Evolutionary conservation across 2,113 vertebrate species (phyloP).

Genomic region (Muscicapa adusta): DNA sequence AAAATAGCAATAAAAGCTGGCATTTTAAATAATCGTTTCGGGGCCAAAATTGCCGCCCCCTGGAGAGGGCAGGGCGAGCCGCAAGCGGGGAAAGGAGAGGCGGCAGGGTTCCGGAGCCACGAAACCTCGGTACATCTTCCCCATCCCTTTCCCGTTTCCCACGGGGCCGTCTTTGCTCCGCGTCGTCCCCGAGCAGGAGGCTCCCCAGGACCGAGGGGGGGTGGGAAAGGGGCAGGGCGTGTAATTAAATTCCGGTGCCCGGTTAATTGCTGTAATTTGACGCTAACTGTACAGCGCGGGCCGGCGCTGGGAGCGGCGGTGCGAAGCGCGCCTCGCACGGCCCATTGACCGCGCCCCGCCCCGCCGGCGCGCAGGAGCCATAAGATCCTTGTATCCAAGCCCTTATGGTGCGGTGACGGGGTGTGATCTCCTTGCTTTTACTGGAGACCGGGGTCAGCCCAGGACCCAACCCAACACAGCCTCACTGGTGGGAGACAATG

Average conservation of each 20-base stretch:
- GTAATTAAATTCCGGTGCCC: slow-evolving; percentile 33
- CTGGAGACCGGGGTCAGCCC: neutral
- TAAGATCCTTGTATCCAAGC: neutral
- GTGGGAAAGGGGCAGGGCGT: neutral
- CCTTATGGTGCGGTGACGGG: neutral
- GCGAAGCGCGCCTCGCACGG: slow-evolving; percentile 18
- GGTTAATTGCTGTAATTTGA: slow-evolving; percentile 58
- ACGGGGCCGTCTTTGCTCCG: neutral
- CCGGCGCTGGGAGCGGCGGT: neutral
- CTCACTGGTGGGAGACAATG: rapidly evolving
- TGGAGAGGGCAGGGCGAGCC: neutral
- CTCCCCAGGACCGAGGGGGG: neutral
- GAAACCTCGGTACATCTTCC: neutral
- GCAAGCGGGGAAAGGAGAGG: neutral
- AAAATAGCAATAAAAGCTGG: neutral
- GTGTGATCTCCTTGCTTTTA: neutral
- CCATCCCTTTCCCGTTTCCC: neutral
- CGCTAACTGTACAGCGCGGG: slow-evolving; percentile 25
- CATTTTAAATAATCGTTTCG: neutral
- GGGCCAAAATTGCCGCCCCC: neutral
- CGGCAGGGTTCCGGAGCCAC: neutral
- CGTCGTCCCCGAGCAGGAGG: neutral
- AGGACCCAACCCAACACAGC: neutral
- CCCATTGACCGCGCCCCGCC: slow-evolving; percentile 20
- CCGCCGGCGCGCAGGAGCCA: neutral